Conservation (phyloP, 1,140 invertebrate species). For the Drosophila biarmipes region DNA sequence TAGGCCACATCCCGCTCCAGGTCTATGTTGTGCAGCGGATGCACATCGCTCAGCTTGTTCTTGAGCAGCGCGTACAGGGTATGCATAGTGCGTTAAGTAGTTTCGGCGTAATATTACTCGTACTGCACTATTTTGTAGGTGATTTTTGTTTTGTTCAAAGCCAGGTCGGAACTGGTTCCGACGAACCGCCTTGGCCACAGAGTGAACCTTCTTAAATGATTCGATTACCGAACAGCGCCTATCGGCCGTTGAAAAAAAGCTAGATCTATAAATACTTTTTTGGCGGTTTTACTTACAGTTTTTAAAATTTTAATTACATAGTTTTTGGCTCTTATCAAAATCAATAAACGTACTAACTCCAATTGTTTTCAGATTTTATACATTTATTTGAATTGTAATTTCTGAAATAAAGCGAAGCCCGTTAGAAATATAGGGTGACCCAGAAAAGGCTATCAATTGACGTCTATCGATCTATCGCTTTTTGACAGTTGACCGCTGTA, state of each 20-base stretch:
- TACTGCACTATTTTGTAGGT: background rate
- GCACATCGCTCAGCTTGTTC: constrained; percentile 73
- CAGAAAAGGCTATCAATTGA: no score
- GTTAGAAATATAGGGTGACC: background rate
- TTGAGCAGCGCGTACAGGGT: constrained; percentile 72
- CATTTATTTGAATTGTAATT: background rate
- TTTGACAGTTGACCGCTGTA: constrained; percentile 9
- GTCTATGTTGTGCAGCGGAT: constrained; percentile 72
- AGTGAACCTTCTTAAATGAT: background rate
- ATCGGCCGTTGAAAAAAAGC: background rate
- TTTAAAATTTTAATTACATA: no score
- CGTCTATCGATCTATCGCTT: background rate
- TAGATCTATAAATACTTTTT: background rate
- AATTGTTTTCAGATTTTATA: no score
- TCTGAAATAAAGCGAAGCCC: background rate
- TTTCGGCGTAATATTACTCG: constrained; percentile 9
- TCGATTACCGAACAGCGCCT: background rate
- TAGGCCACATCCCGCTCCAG: constrained; percentile 66
- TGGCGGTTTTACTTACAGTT: no score
- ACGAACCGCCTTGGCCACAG: background rate
- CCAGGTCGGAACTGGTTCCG: constrained; percentile 19
- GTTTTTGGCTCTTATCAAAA: background rate
- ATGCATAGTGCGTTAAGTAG: constrained; percentile 35
- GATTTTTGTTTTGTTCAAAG: constrained; percentile 25
- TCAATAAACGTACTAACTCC: no score